Conservation (phyloP, 2,888 invertebrate species). For the Drosophila hamatofila region DNA sequence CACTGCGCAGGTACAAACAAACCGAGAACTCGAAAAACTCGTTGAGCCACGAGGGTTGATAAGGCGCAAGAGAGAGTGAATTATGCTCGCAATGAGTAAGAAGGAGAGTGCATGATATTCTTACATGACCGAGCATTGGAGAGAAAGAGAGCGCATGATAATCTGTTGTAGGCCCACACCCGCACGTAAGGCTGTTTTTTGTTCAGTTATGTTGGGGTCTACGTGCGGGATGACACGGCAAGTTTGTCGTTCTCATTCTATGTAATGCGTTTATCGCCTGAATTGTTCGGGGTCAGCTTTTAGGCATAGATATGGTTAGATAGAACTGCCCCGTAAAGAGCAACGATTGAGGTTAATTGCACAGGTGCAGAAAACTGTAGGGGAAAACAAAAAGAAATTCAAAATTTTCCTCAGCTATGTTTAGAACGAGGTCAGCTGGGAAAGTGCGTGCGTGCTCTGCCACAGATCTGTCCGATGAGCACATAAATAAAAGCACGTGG, state of each 20-base stretch:
- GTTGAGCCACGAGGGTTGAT: slow-evolving; percentile 52
- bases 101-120: not conserved
- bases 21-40: slow-evolving; percentile 35
- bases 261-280: slow-evolving; percentile 44
- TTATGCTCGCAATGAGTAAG: not conserved
- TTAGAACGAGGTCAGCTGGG: slow-evolving; percentile 16
- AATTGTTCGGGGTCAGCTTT: slow-evolving; percentile 56
- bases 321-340: not conserved
- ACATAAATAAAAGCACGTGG: slow-evolving; percentile 64
- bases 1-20: slow-evolving; percentile 70
- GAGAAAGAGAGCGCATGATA: not conserved
- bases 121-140: no score
- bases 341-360: slow-evolving; percentile 46
- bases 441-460: slow-evolving; percentile 24
- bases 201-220: slow-evolving; percentile 31
- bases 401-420: slow-evolving; percentile 19
- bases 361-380: slow-evolving; percentile 2
- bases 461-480: slow-evolving; percentile 28
- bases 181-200: slow-evolving; percentile 63
- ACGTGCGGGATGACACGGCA: slow-evolving; percentile 74
- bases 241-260: slow-evolving; percentile 12
- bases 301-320: slow-evolving; percentile 38
- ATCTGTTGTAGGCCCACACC: slow-evolving; percentile 21
- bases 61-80: slow-evolving; percentile 24
- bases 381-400: not conserved